Conservation (phyloP, 2,888 invertebrate genomes). For the Protodeltote pygarga region DNA sequence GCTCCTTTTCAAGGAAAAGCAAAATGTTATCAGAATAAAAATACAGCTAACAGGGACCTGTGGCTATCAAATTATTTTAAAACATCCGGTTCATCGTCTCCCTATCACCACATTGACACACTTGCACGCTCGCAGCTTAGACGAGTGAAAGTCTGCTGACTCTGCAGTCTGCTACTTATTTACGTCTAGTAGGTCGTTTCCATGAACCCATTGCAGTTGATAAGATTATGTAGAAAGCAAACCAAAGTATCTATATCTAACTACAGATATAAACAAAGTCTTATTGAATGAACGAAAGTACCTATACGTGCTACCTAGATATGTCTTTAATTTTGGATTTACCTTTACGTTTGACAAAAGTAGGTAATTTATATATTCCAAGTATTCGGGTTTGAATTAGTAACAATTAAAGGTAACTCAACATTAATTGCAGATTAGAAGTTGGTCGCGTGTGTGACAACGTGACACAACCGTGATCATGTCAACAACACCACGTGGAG, state of each 20-base stretch:
- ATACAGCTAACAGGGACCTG: conserved; percentile 18
- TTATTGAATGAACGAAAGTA: conserved; percentile 21
- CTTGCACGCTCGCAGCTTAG: conserved; percentile 41
- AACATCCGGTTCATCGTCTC: conserved; percentile 46
- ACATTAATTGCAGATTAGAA: conserved; percentile 3
- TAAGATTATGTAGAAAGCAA: conserved; percentile 51
- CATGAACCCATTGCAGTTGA: conserved; percentile 59
- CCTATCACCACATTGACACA: conserved; percentile 51
- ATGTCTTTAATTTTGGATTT: too few species aligned
- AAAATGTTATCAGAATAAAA: conserved; percentile 19
- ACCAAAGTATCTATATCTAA: conserved; percentile 16
- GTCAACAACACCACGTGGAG: conserved; percentile 84
- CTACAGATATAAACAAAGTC: conserved; percentile 22
- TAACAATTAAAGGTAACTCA: neutral
- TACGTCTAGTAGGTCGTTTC: conserved; percentile 60
- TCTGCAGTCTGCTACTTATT: conserved; percentile 54
- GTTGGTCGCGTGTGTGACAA: conserved; percentile 9
- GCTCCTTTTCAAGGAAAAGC: conserved; percentile 11
- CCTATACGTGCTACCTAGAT: too few species aligned
- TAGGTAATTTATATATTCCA: neutral
- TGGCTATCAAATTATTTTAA: conserved; percentile 41
- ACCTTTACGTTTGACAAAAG: too few species aligned
- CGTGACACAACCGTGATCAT: conserved; percentile 53
- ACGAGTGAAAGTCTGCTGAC: conserved; percentile 59
- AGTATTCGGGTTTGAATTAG: neutral